These are phyloP conservation scores for Raja brachyura DNA, from an alignment of 2,113 vertebrate genomes.

Conservation along the genomic window DNA sequence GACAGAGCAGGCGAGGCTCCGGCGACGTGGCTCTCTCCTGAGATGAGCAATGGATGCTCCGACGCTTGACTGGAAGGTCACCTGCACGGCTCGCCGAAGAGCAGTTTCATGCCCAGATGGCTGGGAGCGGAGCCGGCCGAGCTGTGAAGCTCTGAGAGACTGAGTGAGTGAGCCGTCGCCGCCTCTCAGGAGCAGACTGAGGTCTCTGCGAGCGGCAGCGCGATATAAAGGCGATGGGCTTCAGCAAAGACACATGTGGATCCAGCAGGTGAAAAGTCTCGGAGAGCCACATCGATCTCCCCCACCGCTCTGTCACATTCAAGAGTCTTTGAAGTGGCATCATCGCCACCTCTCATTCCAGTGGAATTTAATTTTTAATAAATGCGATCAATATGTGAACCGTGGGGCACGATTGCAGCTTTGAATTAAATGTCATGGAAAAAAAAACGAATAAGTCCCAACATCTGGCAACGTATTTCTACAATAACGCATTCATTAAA, in stretches of 20 bases:
- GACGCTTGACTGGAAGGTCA: neutral
- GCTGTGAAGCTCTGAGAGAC: neutral
- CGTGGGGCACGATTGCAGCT: slow-evolving; percentile 11
- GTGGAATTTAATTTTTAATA: slow-evolving; percentile 36
- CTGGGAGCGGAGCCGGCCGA: neutral
- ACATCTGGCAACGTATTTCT: neutral
- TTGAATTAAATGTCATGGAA: slow-evolving; percentile 31
- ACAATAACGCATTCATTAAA: neutral
- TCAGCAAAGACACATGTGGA: slow-evolving; percentile 39
- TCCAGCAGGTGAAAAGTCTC: slow-evolving; percentile 35
- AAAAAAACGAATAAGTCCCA: neutral
- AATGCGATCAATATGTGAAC: neutral
- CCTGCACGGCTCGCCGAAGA: neutral
- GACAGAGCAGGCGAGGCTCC: neutral
- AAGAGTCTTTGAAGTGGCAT: neutral
- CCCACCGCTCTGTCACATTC: neutral
- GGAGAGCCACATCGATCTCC: neutral
- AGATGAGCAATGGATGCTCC: neutral
- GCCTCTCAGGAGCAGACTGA: neutral
- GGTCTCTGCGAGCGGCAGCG: neutral
- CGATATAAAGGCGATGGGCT: slow-evolving; percentile 29
- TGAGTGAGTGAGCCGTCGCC: neutral
- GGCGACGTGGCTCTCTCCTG: neutral
- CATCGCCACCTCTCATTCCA: slow-evolving; percentile 15
- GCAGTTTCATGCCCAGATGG: neutral